phyloP scores from a whole-genome alignment of 2,113 vertebrate species.

The Lampris incognitus region DNA sequence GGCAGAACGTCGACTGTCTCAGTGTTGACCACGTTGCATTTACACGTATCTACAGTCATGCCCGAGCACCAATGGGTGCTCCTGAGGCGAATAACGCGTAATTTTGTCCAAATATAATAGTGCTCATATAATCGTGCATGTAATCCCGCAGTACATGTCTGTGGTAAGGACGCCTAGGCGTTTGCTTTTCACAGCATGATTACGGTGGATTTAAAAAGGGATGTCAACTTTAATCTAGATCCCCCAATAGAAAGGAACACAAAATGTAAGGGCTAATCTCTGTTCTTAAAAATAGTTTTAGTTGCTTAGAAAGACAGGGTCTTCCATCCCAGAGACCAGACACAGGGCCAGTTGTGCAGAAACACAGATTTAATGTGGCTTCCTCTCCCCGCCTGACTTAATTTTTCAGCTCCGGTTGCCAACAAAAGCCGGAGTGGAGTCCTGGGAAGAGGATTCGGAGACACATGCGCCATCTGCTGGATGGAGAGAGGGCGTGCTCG shows the following conservation, averaged over 20 bases:
- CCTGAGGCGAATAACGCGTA: conserved; percentile 57
- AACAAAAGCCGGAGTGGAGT: conserved; percentile 72
- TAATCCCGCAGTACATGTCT: conserved; percentile 2
- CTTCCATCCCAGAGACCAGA: conserved; percentile 76
- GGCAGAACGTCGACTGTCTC: conserved; percentile 38
- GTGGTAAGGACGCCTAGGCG: not conserved
- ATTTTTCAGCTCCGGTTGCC: conserved; percentile 77
- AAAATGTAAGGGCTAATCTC: not conserved
- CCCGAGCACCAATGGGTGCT: conserved; percentile 50
- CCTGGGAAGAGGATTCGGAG: conserved; percentile 39
- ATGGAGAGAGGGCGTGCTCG: not conserved
- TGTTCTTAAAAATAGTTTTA: conserved; percentile 31
- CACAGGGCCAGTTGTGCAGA: conserved; percentile 86
- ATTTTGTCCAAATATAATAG: conserved; percentile 46
- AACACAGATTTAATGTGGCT: conserved; percentile 87
- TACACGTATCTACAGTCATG: conserved; percentile 58
- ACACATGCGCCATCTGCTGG: conserved; percentile 71
- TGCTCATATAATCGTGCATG: not conserved
- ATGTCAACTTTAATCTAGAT: conserved; percentile 2
- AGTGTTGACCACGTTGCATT: conserved; percentile 42
- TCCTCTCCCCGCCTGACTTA: conserved; percentile 85
- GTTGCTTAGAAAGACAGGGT: conserved; percentile 50
- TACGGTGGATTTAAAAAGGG: not conserved
- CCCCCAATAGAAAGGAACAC: not conserved
- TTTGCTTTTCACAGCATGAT: not conserved